Base-by-base conservation (phyloP, 2,113 vertebrate genomes). In the Pyrgilauda ruficollis region DNA sequence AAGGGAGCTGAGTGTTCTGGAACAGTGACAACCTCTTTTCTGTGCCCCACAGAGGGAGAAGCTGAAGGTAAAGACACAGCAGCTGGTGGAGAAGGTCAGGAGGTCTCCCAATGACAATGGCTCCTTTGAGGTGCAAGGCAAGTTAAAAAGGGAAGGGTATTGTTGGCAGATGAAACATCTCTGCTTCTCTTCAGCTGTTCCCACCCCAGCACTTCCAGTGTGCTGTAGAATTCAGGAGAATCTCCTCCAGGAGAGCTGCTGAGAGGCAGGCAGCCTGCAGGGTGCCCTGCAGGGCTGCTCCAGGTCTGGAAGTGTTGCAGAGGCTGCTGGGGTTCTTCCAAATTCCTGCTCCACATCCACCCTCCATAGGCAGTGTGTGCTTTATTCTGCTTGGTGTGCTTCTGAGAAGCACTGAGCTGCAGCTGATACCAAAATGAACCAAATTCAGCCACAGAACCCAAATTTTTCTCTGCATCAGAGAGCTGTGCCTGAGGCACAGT, bases 121-220 rank as follows among this genome's bases (percentile, higher is more conserved):
- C 63, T 99, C 99, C 46, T 97, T 96, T 67, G 99, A 99, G 92
- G 99, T 99, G 74, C 97, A 94, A 95, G 98, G 99, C 99, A 91
- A 88, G 98, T 97, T 16, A 13, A 89, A 93, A 81, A 68, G 53
- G 74, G 89, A 61, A 84, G 58, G 33, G 16, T 33, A 30, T 66
- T 86, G 85, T 72, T 92, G 87, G 83, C 30, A 64, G 73, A 43
- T 43, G 43, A 64, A 47, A 59, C 26, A 15, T 43, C 49, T 75
- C 39, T 43, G 37, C 59, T 59, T 70, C 84, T 84, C 3, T 74
- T 74, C 56, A 46, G 83, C 79, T 62, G 7, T 84, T 95, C 64
- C 93, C 93, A 95, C 93, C 85, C 85, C 76, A 84, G 67, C 73
- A 49, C 49, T 96, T 88, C 10, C 67, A 46, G n/a, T 35, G 69